A percentile compares a stretch with the other conserved stretches of the same genome.
These are phyloP conservation scores for Sceliomorpha sp. DNA, from an alignment of 2,888 invertebrate genomes.

Conservation along the genomic window DNA sequence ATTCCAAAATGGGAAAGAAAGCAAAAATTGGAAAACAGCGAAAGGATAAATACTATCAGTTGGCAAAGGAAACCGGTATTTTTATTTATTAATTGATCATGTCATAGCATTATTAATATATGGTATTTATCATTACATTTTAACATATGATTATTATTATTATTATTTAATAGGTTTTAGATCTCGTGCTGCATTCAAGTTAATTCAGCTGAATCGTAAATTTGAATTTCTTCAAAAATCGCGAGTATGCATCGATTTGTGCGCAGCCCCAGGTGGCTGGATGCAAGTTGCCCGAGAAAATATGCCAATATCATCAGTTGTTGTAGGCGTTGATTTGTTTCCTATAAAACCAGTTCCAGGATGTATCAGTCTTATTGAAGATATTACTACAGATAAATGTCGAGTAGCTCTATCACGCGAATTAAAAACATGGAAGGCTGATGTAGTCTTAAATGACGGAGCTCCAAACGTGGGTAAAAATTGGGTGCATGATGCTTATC, in stretches of 20 bases:
- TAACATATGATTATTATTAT: background rate
- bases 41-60: constrained; percentile 98
- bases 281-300: constrained; percentile 99
- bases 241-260: constrained; percentile 97
- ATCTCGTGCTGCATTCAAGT: constrained; percentile 99
- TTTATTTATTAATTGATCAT: constrained; percentile 12
- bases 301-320: constrained; percentile 97
- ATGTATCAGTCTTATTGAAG: constrained; percentile 93
- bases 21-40: constrained; percentile 98
- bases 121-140: background rate
- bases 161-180: constrained; percentile 89
- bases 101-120: constrained; percentile 1
- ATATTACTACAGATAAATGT: constrained; percentile 98
- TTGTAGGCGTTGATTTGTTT: constrained; percentile 97
- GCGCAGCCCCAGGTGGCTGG: constrained; percentile 99
- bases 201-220: constrained; percentile 98
- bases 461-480: constrained; percentile 98
- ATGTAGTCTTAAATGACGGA: constrained; percentile 97
- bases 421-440: constrained; percentile 97
- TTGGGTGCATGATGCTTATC: constrained; percentile 98
- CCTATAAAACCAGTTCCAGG: constrained; percentile 95
- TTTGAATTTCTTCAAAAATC: constrained; percentile 98
- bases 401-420: constrained; percentile 89
- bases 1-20: constrained; percentile 93
- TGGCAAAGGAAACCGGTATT: constrained; percentile 98